Evolutionary conservation across 2,797 vertebrate species (phyloP).

Genomic region (Chelidonichthys spinosus): DNA sequence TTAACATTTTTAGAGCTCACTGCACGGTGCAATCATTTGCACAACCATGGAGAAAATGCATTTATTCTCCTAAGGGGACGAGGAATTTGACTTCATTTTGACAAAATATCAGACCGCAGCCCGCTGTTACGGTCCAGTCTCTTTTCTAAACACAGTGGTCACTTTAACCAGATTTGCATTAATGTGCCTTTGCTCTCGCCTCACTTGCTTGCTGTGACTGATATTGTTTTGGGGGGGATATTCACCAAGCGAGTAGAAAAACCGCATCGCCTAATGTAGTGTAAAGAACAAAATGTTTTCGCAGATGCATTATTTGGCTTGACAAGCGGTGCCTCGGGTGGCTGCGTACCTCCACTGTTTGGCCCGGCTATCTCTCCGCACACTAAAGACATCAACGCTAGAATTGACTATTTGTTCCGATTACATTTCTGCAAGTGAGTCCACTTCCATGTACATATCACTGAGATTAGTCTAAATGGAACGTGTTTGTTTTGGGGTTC

Average conservation of each 20-base stretch:
- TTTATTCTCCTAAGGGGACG: conserved; percentile 17
- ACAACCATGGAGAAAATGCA: conserved; percentile 8
- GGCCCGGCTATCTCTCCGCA: conserved; percentile 48
- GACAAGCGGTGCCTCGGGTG: conserved; percentile 61
- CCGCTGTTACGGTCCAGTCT: conserved; percentile 34
- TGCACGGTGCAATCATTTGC: conserved; percentile 2
- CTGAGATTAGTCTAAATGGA: conserved; percentile 31
- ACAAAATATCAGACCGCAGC: conserved; percentile 16
- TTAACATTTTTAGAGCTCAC: neutral
- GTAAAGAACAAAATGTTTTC: conserved; percentile 72
- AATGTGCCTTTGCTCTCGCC: conserved; percentile 65
- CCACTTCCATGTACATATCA: conserved; percentile 18
- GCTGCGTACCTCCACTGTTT: conserved; percentile 58
- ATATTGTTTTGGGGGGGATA: conserved; percentile 67
- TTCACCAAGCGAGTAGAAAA: conserved; percentile 59
- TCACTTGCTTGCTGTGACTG: conserved; percentile 66
- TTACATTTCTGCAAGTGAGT: conserved; percentile 37
- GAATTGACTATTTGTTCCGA: conserved; percentile 38
- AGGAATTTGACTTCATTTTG: neutral
- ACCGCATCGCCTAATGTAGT: conserved; percentile 75
- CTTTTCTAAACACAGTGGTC: conserved; percentile 51
- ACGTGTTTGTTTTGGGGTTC: conserved; percentile 4
- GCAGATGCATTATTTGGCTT: conserved; percentile 75
- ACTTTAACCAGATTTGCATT: conserved; percentile 74
- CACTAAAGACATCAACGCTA: conserved; percentile 31